Evolutionary conservation across 2,888 invertebrate species (phyloP), one percentile per base, ranked within the genome.

Genomic region (Polyommatus iphigenia): DNA sequence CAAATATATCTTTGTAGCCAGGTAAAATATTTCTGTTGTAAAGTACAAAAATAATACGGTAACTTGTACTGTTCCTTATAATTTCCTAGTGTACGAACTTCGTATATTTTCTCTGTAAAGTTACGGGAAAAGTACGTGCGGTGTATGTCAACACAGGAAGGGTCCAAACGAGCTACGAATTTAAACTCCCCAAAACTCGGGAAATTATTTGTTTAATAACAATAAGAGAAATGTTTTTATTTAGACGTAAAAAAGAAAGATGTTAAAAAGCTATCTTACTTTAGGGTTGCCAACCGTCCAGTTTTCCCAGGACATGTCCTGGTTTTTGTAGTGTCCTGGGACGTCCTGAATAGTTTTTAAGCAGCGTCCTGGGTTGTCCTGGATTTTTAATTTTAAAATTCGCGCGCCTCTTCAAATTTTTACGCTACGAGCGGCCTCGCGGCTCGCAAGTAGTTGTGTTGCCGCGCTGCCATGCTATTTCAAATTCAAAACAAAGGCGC

Each of bases 71-170:
- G 80, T 79, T 82, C 83, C 82, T 82, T 83, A 84, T 82, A 84
- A 84, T 84, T 84, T 81, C 80, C 80, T 79, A 80, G 76, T 79
- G 79, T 78, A 67, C 67, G 80, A 84, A 85, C 82, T 85, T 82
- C 81, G 83, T 80, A 80, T 81, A 81, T 81, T 82, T 83, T 82
- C 82, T 82, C 82, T 79, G 80, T 79, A 80, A 83, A 85, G 83
- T 84, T 83, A 81, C 81, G 83, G 83, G 83, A 84, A 85, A 85
- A 83, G 81, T 85, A 86, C 87, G 86, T 85, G 86, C 84, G 81
- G 78, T 41, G 83, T 79, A 82, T 83, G 81, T 80, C 79, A 83
- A 84, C 82, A 79, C 80, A 73, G 57, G 46, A 81, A 84, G 82
- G 80, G 81, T 81, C 81, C 82, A 82, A 84, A 85, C 73, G 83